Evolutionary conservation across 2,113 vertebrate species (phyloP), one percentile per base, ranked within the genome.

Genomic region (Calidris pugnax): DNA sequence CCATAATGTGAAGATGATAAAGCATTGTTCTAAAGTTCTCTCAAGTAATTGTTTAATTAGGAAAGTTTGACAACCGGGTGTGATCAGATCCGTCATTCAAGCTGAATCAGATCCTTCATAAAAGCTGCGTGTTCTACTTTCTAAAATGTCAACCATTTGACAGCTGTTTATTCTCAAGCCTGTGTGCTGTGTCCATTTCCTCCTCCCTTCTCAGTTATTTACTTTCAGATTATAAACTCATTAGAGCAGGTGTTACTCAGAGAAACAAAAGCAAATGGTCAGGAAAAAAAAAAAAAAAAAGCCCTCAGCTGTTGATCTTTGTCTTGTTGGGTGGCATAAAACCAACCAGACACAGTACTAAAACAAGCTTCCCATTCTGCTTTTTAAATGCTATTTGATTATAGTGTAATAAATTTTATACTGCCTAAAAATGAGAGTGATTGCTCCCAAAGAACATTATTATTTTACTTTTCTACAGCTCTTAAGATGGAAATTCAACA

Each of bases 81-180:
- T 73, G 89, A 93, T 87, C 95, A 53, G 53, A 33, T 91, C 87
- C 67, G 75, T 86, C 80, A 82, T 82, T 82, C 60, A 53, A 14
- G 81, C 48, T 72, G 84, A 87, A 64, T 75, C 39, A 68, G 66
- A 78, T 35, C 85, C 77, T 82, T 72, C 77, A 80, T 39, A 59
- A 89, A 85, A 95, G 84, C 87, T 41, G 35, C 37, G 71, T 55
- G 60, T 43, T 91, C 48, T 64, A 9, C 69, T 89, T 82, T 82
- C 73, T 78, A 22, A 56, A 85, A 43, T 26, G 63, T 21, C 90
- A 66, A 89, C 90, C 73, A 66, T 87, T 95, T 76, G 59, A 79
- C 97, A 97, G 96, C 95, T 97, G 97, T 53, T 95, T 82, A 82
- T 87, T 92, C 94, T 79, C 90, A 88, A 64, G 77, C 53, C 47